phyloP scores from a whole-genome alignment of 2,113 vertebrate species.

The Callithrix jacchus region DNA sequence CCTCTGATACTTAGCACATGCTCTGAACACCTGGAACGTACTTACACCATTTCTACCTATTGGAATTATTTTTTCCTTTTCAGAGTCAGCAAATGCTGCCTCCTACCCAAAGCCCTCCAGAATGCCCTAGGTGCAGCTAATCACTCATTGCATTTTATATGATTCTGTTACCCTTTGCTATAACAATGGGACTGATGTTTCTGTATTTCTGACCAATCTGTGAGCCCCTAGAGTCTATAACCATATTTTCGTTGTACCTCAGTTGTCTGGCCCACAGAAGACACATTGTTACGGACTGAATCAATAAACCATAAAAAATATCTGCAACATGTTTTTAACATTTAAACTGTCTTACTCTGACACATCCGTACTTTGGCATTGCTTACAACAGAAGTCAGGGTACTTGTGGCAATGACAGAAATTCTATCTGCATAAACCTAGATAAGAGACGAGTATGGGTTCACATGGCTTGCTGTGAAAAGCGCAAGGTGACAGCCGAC shows the following conservation, averaged over 20 bases:
- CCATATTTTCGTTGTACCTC: background rate
- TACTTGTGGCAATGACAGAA: background rate
- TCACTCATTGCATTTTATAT: background rate
- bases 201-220: background rate
- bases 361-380: background rate
- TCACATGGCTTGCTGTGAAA: background rate
- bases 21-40: background rate
- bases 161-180: background rate
- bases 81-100: background rate
- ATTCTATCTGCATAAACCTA: background rate
- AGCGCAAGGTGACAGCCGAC: background rate
- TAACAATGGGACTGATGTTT: background rate
- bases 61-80: background rate
- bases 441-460: background rate
- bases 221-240: background rate
- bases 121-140: background rate
- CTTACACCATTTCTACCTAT: background rate
- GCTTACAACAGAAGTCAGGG: background rate
- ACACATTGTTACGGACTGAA: background rate
- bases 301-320: background rate
- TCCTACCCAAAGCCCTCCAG: background rate
- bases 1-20: background rate
- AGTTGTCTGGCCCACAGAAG: background rate
- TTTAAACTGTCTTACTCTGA: background rate
- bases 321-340: background rate